Conservation (phyloP, 2,888 invertebrate species). For the Drosophila dives region DNA sequence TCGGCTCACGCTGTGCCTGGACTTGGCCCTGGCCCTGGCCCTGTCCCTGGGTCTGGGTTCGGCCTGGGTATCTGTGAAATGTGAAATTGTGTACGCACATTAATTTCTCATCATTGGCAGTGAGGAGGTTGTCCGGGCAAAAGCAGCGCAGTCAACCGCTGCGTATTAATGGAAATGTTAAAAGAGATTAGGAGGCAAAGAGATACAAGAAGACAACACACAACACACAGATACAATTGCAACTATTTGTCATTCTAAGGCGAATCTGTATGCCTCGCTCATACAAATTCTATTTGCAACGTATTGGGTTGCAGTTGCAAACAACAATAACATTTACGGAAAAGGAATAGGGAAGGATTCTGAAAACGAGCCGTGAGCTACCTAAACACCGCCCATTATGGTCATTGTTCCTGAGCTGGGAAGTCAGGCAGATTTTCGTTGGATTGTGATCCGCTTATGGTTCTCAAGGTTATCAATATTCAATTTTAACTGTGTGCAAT, state of each 20-base stretch:
- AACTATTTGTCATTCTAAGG: constrained; percentile 73
- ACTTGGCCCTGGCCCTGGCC: constrained; percentile 11
- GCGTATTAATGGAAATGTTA: constrained; percentile 80
- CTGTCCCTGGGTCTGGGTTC: not conserved
- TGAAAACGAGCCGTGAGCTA: constrained; percentile 60
- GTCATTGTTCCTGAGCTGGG: constrained; percentile 34
- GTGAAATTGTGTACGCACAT: constrained; percentile 77
- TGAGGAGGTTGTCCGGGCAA: constrained; percentile 25
- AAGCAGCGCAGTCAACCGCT: constrained; percentile 64
- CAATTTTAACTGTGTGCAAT: constrained; percentile 43
- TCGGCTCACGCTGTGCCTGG: constrained; percentile 60
- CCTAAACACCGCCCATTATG: constrained; percentile 65
- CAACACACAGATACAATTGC: constrained; percentile 65
- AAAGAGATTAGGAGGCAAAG: constrained; percentile 67
- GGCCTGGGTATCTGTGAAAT: constrained; percentile 46
- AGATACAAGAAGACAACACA: constrained; percentile 35
- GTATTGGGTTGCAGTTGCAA: constrained; percentile 46
- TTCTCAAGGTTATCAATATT: constrained; percentile 56
- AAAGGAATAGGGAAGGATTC: not conserved
- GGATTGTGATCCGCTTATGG: constrained; percentile 7
- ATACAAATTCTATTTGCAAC: constrained; percentile 67
- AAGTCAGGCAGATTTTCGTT: constrained; percentile 21
- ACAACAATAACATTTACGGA: constrained; percentile 34
- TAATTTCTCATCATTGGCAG: constrained; percentile 78
- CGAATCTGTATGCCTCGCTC: constrained; percentile 66